Evolutionary conservation across 2,113 vertebrate species (phyloP), one percentile per base, ranked within the genome.

Genomic region (Hippocampus guttulatus): DNA sequence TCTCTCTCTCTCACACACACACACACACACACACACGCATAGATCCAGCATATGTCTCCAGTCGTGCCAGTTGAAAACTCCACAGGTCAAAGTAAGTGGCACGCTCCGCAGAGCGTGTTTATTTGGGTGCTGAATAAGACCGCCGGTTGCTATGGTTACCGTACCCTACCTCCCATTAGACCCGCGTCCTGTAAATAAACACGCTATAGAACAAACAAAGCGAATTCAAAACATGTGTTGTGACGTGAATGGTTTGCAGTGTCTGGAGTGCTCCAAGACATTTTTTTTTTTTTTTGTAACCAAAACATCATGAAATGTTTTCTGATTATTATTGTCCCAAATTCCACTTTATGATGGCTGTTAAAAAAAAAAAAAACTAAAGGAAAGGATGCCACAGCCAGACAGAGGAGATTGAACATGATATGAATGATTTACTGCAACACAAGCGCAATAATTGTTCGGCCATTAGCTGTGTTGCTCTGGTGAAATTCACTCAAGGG

Each of bases 61-160:
- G 81, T 62, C 67, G 84, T 84, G 88, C 84, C 90, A 92, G 87
- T 91, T 90, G 89, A 88, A 87, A 89, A 89, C 87, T 91, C 88
- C 76, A 92, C 91, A 88, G 90, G 91, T 93, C 91, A 86, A 80
- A 85, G 58, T 67, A 81, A 88, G 84, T 89, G 88, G 89, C 87
- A 89, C 77, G 77, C 76, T 87, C 82, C 85, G 82, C 73, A 78
- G 80, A 80, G 85, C 83, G 73, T 33, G 51, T 83, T 70, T 64
- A 45, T 81, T 3, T 69, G 45, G 70, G 70, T 69, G 83, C 74
- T 75, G 83, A 77, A 79, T 75, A n/a, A 85, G 70, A 76, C 63
- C 51, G 78, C 65, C 67, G 66, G 75, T 73, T 73, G 69, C 77
- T 61, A 77, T 73, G 67, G 61, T 75, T 69, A 61, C 38, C 75